These are phyloP conservation scores for Andrena trimmerana DNA, from an alignment of 2,888 invertebrate species.

Conservation along the genomic window DNA sequence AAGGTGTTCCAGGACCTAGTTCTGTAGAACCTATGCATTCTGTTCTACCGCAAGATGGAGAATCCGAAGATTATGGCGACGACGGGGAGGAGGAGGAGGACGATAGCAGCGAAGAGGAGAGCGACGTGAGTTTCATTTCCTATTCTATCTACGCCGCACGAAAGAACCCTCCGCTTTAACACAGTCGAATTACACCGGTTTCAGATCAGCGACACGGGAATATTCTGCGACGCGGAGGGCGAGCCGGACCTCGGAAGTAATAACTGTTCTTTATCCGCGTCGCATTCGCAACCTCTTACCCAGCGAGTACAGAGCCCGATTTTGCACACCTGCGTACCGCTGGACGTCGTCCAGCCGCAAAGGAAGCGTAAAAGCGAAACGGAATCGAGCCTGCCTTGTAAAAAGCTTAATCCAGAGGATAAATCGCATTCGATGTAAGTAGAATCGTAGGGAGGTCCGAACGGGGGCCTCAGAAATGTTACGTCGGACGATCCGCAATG, in stretches of 20 bases:
- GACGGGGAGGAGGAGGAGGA: slow-evolving; percentile 83
- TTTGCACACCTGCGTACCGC: slow-evolving; percentile 80
- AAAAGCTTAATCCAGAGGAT: slow-evolving; percentile 86
- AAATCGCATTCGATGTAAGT: slow-evolving; percentile 79
- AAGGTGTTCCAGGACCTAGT: slow-evolving; percentile 82
- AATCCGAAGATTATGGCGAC: slow-evolving; percentile 80
- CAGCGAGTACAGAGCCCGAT: slow-evolving; percentile 78
- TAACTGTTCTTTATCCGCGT: slow-evolving; percentile 72
- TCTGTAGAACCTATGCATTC: slow-evolving; percentile 76
- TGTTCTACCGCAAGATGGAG: slow-evolving; percentile 74
- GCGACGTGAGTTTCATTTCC: slow-evolving; percentile 73
- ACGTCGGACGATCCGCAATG: background rate
- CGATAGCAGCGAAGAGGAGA: slow-evolving; percentile 80
- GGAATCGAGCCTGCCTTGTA: slow-evolving; percentile 85
- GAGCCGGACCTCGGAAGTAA: slow-evolving; percentile 75
- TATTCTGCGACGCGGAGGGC: slow-evolving; percentile 79
- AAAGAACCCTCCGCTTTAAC: background rate
- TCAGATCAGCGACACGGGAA: slow-evolving; percentile 80
- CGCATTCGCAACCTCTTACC: slow-evolving; percentile 71
- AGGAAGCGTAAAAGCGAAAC: slow-evolving; percentile 83
- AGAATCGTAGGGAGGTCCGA: background rate
- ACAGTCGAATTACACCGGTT: background rate
- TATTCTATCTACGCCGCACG: no score
- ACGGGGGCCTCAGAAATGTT: background rate
- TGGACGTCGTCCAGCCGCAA: slow-evolving; percentile 80